These are phyloP conservation scores for Murina feae DNA, from an alignment of 2,113 vertebrate species.

Conservation along the genomic window DNA sequence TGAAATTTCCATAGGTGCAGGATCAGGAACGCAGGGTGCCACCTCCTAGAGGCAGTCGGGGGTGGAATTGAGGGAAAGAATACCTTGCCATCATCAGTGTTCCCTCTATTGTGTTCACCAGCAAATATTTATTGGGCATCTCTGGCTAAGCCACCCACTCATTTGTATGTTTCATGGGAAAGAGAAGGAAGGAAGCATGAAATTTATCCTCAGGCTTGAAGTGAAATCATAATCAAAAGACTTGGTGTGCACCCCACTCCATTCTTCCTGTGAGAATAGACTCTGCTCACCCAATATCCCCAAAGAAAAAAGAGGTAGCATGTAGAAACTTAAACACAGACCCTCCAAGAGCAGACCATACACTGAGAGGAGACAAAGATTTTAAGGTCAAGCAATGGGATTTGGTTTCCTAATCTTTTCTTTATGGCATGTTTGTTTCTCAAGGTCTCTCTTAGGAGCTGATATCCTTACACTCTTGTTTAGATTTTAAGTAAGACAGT, in stretches of 20 bases:
- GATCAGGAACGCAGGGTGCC: neutral
- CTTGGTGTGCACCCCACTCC: neutral
- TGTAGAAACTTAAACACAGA: neutral
- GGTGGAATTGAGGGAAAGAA: neutral
- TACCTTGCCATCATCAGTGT: neutral
- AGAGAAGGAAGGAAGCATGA: slow-evolving; percentile 35
- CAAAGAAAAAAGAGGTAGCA: neutral
- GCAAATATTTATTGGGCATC: slow-evolving; percentile 50
- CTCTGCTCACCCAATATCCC: neutral
- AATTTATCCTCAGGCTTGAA: neutral
- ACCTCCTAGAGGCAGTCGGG: neutral
- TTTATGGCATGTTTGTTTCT: neutral
- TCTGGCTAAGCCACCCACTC: slow-evolving; percentile 30
- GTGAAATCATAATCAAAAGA: slow-evolving; percentile 46
- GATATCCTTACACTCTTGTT: neutral
- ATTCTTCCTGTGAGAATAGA: neutral
- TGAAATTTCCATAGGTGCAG: neutral
- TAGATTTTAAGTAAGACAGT: neutral
- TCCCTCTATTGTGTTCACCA: neutral
- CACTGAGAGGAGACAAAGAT: neutral
- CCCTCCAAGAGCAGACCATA: neutral
- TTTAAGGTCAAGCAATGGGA: neutral
- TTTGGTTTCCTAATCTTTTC: neutral
- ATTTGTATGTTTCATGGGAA: slow-evolving; percentile 17
- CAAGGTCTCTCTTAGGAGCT: neutral